phyloP scores from a whole-genome alignment of 2,888 invertebrate species.

The Rhabditoides inermis region DNA sequence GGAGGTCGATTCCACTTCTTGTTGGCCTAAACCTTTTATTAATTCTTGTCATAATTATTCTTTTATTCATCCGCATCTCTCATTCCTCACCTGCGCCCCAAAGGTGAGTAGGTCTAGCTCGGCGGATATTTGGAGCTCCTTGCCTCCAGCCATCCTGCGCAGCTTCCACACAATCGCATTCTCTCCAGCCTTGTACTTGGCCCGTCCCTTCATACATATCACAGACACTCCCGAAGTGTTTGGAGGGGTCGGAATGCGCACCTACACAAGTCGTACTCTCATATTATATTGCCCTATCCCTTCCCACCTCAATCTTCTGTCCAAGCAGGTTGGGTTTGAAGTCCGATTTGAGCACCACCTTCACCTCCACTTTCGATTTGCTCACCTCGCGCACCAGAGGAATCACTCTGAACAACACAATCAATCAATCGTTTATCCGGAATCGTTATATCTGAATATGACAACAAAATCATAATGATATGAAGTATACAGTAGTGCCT shows the following conservation, averaged over 20 bases:
- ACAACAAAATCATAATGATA: no score
- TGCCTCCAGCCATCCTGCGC: constrained; percentile 71
- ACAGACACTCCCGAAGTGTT: constrained; percentile 97
- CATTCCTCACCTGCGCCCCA: constrained; percentile 71
- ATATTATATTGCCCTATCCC: not conserved
- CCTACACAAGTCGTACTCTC: constrained; percentile 45
- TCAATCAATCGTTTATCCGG: no score
- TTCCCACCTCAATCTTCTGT: constrained; percentile 82
- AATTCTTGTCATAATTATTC: not conserved
- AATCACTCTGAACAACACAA: constrained; percentile 69
- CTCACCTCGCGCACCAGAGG: constrained; percentile 94
- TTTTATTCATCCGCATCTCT: constrained; percentile 31
- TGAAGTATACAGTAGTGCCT: no score
- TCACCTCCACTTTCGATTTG: constrained; percentile 97
- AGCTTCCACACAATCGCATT: constrained; percentile 93
- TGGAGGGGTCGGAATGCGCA: constrained; percentile 88
- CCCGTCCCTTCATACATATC: constrained; percentile 91
- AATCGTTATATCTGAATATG: no score
- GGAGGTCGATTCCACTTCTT: constrained; percentile 99
- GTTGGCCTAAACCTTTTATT: constrained; percentile 63
- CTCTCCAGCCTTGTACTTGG: constrained; percentile 97
- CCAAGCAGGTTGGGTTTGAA: constrained; percentile 94
- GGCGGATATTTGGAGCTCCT: constrained; percentile 94
- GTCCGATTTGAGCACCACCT: constrained; percentile 90
- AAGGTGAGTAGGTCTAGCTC: constrained; percentile 96